These are phyloP conservation scores for Bothrops jararaca DNA, from an alignment of 2,113 vertebrate species.

Conservation along the genomic window DNA sequence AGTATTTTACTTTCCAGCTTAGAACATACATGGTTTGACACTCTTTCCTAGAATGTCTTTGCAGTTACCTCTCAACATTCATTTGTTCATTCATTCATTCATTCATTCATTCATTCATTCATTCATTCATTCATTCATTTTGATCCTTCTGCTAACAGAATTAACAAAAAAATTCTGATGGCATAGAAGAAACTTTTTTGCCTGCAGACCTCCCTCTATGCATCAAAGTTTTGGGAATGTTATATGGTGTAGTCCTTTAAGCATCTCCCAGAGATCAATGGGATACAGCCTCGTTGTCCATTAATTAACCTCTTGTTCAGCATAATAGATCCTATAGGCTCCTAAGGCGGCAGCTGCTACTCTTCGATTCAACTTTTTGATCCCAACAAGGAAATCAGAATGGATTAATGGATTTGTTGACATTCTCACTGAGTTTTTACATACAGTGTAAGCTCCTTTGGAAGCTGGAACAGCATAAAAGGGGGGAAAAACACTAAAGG, in stretches of 20 bases:
- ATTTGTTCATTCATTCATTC: background rate
- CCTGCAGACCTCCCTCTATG: background rate
- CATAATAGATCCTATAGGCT: background rate
- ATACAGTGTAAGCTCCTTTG: background rate
- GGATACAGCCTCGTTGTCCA: background rate
- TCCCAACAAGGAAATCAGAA: background rate
- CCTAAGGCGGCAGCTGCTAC: background rate
- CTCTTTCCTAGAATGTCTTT: background rate
- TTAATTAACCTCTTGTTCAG: background rate
- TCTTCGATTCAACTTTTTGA: background rate
- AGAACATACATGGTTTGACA: background rate
- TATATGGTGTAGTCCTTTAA: background rate
- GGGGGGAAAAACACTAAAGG: background rate
- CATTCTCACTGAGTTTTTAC: background rate
- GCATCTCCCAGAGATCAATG: background rate
- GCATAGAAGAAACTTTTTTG: background rate
- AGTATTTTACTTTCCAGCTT: background rate
- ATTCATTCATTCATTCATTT: background rate
- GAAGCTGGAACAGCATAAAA: background rate
- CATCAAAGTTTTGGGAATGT: background rate
- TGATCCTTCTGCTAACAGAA: background rate
- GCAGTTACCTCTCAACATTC: background rate
- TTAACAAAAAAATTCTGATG: background rate
- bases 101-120: background rate
- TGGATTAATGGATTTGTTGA: background rate